phyloP scores from a whole-genome alignment of 2,113 vertebrate genomes.

The Phylloscopus trochilus region DNA sequence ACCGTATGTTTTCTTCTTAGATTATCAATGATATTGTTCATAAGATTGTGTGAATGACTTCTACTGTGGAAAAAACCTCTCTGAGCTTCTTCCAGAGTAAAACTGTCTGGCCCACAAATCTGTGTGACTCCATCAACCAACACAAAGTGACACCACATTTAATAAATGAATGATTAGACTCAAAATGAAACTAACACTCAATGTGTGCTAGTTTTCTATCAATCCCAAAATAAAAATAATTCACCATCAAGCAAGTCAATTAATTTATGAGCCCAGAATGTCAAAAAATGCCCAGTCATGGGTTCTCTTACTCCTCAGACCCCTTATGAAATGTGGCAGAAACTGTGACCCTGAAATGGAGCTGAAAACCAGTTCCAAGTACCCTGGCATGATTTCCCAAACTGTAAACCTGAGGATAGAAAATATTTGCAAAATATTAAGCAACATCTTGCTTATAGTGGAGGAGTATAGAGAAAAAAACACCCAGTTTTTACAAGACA shows the following conservation, averaged over 20 bases:
- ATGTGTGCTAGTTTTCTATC: background rate
- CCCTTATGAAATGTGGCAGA: background rate
- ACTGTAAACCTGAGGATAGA: background rate
- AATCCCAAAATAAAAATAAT: background rate
- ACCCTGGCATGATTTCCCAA: background rate
- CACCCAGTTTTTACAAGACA: background rate
- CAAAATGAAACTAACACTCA: slow-evolving; percentile 8
- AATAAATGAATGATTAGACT: background rate
- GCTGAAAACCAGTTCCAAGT: background rate
- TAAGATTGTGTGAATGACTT: background rate
- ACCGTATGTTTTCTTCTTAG: background rate
- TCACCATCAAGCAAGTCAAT: background rate
- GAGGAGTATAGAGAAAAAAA: background rate
- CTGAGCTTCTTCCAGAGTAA: background rate
- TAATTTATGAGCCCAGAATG: background rate
- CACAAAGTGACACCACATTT: background rate
- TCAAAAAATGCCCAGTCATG: background rate
- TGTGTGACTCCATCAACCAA: background rate
- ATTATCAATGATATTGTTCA: background rate
- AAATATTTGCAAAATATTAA: background rate
- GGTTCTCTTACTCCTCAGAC: background rate
- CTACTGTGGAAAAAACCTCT: background rate
- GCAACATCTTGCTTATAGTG: background rate
- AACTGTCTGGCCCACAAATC: background rate
- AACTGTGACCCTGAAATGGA: background rate